Conservation (phyloP, 2,888 invertebrate genomes). For the Xestobium rufovillosum region DNA sequence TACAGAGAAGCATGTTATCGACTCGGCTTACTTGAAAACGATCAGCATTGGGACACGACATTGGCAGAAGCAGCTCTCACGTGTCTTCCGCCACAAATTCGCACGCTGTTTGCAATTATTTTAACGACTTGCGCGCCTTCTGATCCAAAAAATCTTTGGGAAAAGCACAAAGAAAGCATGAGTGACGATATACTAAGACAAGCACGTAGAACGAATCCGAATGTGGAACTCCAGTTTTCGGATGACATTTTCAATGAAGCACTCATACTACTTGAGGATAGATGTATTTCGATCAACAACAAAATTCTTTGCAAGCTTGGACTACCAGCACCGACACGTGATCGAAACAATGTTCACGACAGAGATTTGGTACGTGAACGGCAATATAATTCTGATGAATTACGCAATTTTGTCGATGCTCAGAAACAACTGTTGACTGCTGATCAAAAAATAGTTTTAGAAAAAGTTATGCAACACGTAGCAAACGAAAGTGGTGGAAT, state of each 20-base stretch:
- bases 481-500: too few species aligned
- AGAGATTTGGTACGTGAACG: slow-evolving; percentile 11
- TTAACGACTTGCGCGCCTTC: slow-evolving; percentile 19
- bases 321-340: slow-evolving; percentile 4
- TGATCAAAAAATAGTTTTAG: slow-evolving; percentile 25
- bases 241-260: too few species aligned
- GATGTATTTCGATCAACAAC: too few species aligned
- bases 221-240: too few species aligned
- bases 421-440: too few species aligned
- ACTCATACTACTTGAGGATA: too few species aligned
- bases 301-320: too few species aligned
- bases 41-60: slow-evolving; percentile 29
- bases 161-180: too few species aligned
- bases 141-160: too few species aligned
- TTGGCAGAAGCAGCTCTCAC: slow-evolving; percentile 26
- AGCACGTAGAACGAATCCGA: too few species aligned
- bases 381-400: slow-evolving; percentile 10
- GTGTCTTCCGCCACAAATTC: slow-evolving; percentile 19
- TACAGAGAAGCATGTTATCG: slow-evolving; percentile 28
- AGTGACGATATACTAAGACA: too few species aligned
- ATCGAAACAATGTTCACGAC: slow-evolving; percentile 8
- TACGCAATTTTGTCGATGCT: neutral
- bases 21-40: slow-evolving; percentile 33
- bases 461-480: too few species aligned
- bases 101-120: slow-evolving; percentile 24